These are phyloP conservation scores for Lutjanus erythropterus DNA, from an alignment of 2,113 vertebrate species.

Conservation along the genomic window DNA sequence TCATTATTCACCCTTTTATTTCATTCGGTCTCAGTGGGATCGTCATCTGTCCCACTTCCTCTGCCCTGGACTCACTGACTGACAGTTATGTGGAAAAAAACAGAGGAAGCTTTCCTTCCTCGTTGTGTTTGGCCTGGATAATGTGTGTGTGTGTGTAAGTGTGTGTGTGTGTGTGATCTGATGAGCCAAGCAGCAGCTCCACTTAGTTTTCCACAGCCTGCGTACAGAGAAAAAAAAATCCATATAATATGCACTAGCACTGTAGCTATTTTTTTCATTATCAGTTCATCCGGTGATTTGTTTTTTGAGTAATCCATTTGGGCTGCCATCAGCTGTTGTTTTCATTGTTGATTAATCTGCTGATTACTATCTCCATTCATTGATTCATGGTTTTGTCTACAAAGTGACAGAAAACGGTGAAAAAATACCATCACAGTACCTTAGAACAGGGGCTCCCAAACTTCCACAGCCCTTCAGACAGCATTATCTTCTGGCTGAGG, in stretches of 20 bases:
- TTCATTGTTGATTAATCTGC: background rate
- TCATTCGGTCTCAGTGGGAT: conserved; percentile 55
- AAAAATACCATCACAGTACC: background rate
- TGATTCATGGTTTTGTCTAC: background rate
- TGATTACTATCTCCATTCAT: background rate
- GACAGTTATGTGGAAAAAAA: conserved; percentile 65
- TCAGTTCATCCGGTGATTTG: background rate
- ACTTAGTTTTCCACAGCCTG: conserved; percentile 21
- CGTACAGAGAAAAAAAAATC: background rate
- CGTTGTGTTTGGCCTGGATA: conserved; percentile 21
- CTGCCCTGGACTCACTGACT: conserved; percentile 39
- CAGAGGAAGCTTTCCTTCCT: conserved; percentile 49
- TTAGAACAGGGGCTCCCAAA: no score
- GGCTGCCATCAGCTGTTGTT: background rate
- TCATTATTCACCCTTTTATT: conserved; percentile 65
- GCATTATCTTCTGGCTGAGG: no score
- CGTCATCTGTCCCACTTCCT: conserved; percentile 63
- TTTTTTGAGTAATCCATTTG: background rate
- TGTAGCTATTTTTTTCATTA: background rate
- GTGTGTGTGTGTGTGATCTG: conserved; percentile 25
- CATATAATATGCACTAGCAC: background rate
- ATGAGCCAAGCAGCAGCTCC: conserved; percentile 26
- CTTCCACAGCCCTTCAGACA: no score
- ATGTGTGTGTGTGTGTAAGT: conserved; percentile 19
- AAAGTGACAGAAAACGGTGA: background rate